Conservation (phyloP, 2,888 invertebrate species). For the Parnassius glacialis region DNA sequence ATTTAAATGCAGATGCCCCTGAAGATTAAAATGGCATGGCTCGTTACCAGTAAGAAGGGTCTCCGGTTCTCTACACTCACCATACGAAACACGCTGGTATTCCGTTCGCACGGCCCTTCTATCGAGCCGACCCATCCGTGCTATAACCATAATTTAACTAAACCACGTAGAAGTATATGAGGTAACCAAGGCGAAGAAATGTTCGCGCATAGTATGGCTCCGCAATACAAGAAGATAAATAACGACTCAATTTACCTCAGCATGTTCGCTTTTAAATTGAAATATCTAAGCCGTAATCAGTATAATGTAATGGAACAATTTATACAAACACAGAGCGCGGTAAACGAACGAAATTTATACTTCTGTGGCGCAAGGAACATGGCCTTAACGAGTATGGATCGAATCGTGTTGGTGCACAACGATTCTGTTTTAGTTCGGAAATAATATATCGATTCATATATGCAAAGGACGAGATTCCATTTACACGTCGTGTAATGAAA, state of each 20-base stretch:
- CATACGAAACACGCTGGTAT: too few relatives aligned
- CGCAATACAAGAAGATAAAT: conserved; percentile 39
- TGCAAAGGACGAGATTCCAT: too few relatives aligned
- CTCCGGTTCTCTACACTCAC: too few relatives aligned
- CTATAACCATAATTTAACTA: too few relatives aligned
- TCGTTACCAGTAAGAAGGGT: too few relatives aligned
- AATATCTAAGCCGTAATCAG: conserved; percentile 37
- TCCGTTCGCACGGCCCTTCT: too few relatives aligned
- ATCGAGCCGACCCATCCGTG: too few relatives aligned
- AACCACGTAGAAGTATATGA: too few relatives aligned
- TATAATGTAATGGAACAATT: conserved; percentile 32
- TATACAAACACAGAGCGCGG: conserved; percentile 25
- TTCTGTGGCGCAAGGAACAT: conserved; percentile 14
- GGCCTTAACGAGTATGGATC: conserved; percentile 18
- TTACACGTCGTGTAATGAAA: too few relatives aligned
- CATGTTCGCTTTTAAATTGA: conserved; percentile 41
- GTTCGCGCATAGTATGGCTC: conserved; percentile 35
- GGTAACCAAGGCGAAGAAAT: conserved; percentile 29
- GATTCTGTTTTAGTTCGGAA: conserved; percentile 4
- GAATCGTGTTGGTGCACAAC: not conserved
- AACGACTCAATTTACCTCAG: conserved; percentile 42
- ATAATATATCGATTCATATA: not conserved
- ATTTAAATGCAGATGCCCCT: too few relatives aligned
- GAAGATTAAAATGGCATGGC: too few relatives aligned
- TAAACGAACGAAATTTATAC: conserved; percentile 29